Percentiles rank a stretch among this genome's conserved stretches.
These are phyloP conservation scores for Glaucopsyche alexis DNA, from an alignment of 2,888 invertebrate genomes.

Conservation along the genomic window DNA sequence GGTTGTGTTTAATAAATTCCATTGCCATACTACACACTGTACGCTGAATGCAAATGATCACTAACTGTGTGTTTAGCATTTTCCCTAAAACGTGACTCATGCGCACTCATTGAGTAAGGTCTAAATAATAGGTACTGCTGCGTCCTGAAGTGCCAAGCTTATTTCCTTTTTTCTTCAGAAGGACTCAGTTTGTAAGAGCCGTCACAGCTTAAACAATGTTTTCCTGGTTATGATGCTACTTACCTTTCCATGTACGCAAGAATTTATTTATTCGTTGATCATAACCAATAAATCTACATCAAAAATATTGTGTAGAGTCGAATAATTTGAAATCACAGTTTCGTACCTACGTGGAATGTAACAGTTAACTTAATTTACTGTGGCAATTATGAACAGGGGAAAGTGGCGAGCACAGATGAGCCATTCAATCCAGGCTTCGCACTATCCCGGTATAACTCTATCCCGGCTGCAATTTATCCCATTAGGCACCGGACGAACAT, in stretches of 20 bases:
- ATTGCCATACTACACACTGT: background rate
- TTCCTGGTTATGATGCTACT: too few relatives aligned
- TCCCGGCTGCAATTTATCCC: background rate
- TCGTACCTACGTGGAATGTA: background rate
- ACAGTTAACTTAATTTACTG: background rate
- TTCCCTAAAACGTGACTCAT: constrained; percentile 7
- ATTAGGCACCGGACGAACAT: background rate
- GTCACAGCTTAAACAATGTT: too few relatives aligned
- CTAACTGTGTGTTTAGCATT: background rate
- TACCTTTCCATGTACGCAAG: too few relatives aligned
- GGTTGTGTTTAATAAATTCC: constrained; percentile 2
- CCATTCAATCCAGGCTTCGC: background rate
- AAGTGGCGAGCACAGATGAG: background rate
- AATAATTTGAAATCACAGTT: constrained; percentile 17
- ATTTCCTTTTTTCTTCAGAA: too few relatives aligned
- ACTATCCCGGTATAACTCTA: constrained; percentile 13
- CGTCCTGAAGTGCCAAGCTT: background rate
- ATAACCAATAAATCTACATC: background rate
- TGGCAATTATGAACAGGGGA: constrained; percentile 20
- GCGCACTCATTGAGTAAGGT: background rate
- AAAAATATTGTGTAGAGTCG: constrained; percentile 4
- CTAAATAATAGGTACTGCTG: background rate
- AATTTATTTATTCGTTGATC: too few relatives aligned
- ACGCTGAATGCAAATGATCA: constrained; percentile 15
- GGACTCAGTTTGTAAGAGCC: too few relatives aligned